These are phyloP conservation scores for Smithornis capensis DNA, from an alignment of 2,113 vertebrate species.

Conservation along the genomic window DNA sequence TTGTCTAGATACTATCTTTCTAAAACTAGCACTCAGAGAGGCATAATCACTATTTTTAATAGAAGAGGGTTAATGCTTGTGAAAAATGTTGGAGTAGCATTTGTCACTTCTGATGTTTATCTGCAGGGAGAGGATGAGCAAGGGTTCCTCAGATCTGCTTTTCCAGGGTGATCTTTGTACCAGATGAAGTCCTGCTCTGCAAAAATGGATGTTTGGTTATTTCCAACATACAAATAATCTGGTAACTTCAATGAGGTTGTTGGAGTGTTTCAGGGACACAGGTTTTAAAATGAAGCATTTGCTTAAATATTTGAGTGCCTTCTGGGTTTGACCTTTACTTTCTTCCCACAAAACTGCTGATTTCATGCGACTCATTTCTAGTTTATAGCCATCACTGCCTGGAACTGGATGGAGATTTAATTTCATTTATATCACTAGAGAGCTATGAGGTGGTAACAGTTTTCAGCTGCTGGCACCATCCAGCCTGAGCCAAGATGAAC, in stretches of 20 bases:
- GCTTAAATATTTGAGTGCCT: background rate
- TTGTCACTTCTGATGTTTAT: background rate
- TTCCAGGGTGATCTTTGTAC: background rate
- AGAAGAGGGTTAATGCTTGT: background rate
- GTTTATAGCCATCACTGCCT: background rate
- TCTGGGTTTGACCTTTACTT: background rate
- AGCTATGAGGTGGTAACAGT: background rate
- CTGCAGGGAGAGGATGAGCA: background rate
- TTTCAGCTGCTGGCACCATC: background rate
- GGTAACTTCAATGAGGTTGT: background rate
- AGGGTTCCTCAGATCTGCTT: background rate
- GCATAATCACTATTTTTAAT: background rate
- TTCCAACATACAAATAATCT: background rate
- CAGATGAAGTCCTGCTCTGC: background rate
- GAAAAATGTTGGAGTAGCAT: background rate
- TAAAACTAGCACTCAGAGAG: background rate
- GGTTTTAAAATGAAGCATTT: background rate
- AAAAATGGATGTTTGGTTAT: background rate
- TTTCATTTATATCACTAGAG: background rate
- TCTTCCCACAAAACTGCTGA: background rate
- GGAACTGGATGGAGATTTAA: background rate
- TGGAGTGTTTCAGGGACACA: background rate
- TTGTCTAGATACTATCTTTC: conserved; percentile 16
- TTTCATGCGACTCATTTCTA: background rate
- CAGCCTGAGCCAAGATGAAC: background rate